These are phyloP conservation scores for Spatulosminthurus flaviceps DNA, from an alignment of 2,888 invertebrate genomes.

Conservation along the genomic window DNA sequence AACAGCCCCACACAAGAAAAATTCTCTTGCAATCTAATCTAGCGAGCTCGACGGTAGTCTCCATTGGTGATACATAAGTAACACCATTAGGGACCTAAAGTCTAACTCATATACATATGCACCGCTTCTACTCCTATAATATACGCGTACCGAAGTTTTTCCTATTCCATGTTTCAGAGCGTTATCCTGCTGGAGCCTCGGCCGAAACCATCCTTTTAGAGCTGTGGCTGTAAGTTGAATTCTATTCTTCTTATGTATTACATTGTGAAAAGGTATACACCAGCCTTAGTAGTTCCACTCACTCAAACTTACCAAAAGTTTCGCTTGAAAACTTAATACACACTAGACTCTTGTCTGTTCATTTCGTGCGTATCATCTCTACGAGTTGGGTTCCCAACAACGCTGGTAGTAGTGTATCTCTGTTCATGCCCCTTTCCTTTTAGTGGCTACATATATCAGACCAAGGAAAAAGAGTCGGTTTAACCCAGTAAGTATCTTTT, in stretches of 20 bases:
- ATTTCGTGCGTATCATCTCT: slow-evolving; percentile 18
- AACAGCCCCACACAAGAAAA: slow-evolving; percentile 4
- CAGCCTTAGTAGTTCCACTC: neutral
- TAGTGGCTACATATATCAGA: too few species aligned
- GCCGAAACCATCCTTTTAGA: neutral
- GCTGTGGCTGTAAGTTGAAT: too few species aligned
- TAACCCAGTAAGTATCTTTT: slow-evolving; percentile 14
- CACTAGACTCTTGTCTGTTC: neutral
- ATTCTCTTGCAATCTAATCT: slow-evolving; percentile 30
- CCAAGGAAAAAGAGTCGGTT: too few species aligned
- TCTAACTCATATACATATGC: neutral
- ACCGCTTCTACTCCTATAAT: too few species aligned
- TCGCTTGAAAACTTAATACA: slow-evolving; percentile 18
- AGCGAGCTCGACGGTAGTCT: slow-evolving; percentile 6
- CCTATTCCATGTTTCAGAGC: too few species aligned
- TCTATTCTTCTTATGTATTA: too few species aligned
- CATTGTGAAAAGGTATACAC: neutral
- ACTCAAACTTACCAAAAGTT: neutral
- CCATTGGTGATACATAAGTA: slow-evolving; percentile 12
- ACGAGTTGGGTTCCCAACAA: neutral
- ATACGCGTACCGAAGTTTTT: too few species aligned
- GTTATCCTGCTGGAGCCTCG: neutral
- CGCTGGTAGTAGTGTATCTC: neutral
- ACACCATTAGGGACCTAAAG: slow-evolving; percentile 7
- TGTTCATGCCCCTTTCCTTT: too few species aligned